A percentile compares a stretch with the other conserved stretches of the same genome.
phyloP scores from a whole-genome alignment of 2,888 invertebrate genomes.

The Hermaeophaga mercurialis region DNA sequence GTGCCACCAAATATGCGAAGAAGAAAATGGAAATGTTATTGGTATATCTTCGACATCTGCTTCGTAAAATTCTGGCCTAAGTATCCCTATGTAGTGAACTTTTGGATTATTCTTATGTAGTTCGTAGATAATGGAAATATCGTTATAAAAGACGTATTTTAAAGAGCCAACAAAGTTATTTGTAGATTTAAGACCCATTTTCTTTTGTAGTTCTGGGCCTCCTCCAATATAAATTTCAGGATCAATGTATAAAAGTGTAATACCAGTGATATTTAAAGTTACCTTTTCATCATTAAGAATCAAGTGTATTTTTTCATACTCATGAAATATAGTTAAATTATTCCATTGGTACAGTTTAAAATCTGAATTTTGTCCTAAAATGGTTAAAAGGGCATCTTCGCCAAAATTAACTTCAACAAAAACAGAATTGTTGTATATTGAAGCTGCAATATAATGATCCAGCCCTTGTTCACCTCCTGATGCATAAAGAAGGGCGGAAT shows the following conservation, averaged over 20 bases:
- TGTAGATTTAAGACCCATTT: conserved; percentile 66
- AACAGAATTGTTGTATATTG: conserved; percentile 81
- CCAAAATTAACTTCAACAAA: conserved; percentile 89
- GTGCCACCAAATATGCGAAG: conserved; percentile 90
- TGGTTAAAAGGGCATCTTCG: conserved; percentile 72
- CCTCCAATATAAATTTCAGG: conserved; percentile 90
- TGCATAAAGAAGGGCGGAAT: conserved; percentile 91
- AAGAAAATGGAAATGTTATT: conserved; percentile 88
- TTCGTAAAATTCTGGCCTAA: conserved; percentile 83
- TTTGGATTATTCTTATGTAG: conserved; percentile 84
- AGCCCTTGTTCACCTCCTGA: conserved; percentile 88
- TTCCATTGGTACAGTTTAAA: conserved; percentile 78
- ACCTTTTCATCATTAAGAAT: conserved; percentile 76
- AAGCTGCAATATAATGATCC: conserved; percentile 88
- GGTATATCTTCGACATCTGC: conserved; percentile 86
- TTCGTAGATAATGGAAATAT: conserved; percentile 88
- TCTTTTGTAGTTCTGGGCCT: conserved; percentile 77
- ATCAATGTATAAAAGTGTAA: conserved; percentile 82
- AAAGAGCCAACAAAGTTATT: conserved; percentile 77
- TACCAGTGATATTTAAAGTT: conserved; percentile 73
- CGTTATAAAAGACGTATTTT: conserved; percentile 92
- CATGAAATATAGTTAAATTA: conserved; percentile 85
- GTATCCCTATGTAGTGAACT: conserved; percentile 62
- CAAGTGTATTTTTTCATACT: conserved; percentile 73
- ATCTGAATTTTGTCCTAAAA: conserved; percentile 70